phyloP scores from a whole-genome alignment of 2,797 vertebrate genomes.

The Sebastes nivosus region DNA sequence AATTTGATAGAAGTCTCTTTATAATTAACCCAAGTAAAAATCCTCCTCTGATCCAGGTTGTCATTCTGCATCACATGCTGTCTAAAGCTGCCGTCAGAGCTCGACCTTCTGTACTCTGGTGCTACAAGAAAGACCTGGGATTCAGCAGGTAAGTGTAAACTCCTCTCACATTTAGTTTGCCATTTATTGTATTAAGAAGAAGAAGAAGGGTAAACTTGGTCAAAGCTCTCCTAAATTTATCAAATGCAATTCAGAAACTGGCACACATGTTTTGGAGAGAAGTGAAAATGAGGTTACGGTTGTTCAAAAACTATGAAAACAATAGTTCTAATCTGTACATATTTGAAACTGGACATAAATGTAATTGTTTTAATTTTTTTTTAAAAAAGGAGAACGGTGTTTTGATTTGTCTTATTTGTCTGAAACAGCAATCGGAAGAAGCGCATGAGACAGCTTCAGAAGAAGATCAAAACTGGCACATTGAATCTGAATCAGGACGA shows the following conservation, averaged over 20 bases:
- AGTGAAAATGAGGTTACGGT: too few species aligned
- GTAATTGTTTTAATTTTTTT: too few species aligned
- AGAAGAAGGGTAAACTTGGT: too few species aligned
- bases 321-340: too few species aligned
- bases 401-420: constrained; percentile 6
- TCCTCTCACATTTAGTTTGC: background rate
- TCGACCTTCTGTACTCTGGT: constrained; percentile 96
- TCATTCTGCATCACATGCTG: constrained; percentile 98
- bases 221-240: too few species aligned
- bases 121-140: constrained; percentile 97
- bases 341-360: too few species aligned
- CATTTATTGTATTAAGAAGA: too few species aligned
- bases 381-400: background rate
- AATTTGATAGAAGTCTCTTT: background rate
- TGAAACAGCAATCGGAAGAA: constrained; percentile 92
- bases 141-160: constrained; percentile 90
- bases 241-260: too few species aligned
- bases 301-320: too few species aligned
- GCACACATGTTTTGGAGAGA: too few species aligned
- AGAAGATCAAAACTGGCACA: constrained; percentile 95
- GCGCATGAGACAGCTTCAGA: constrained; percentile 97
- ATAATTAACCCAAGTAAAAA: background rate
- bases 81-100: constrained; percentile 94
- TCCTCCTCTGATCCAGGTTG: constrained; percentile 83
- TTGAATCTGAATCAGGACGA: constrained; percentile 94